A percentile compares a stretch with the other conserved stretches of the same genome.
Conservation (phyloP, 2,888 invertebrate genomes). For the Hipparchia sbordonii region DNA sequence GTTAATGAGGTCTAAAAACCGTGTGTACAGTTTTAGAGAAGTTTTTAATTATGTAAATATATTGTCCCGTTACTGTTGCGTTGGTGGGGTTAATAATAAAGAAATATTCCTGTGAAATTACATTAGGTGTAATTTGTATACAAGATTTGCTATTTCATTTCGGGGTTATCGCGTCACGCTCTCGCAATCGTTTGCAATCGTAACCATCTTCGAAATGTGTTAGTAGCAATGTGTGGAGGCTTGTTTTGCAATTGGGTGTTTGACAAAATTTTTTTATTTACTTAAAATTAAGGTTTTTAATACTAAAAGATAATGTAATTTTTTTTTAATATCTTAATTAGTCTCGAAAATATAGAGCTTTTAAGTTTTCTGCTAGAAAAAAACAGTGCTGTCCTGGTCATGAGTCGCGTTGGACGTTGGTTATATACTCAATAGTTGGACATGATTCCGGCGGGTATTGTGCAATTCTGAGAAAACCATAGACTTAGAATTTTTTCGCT, state of each 20-base stretch:
- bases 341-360: too few relatives aligned
- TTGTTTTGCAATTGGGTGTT: too few relatives aligned
- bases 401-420: too few relatives aligned
- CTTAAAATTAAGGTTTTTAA: too few relatives aligned
- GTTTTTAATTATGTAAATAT: slow-evolving; percentile 41
- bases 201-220: neutral
- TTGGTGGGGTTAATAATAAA: slow-evolving; percentile 13
- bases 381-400: too few relatives aligned
- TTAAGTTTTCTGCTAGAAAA: too few relatives aligned
- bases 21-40: slow-evolving; percentile 42
- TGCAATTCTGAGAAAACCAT: neutral
- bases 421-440: neutral
- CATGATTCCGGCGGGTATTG: neutral
- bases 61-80: slow-evolving; percentile 27
- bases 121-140: slow-evolving; percentile 16
- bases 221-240: too few relatives aligned
- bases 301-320: too few relatives aligned
- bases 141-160: slow-evolving; percentile 6
- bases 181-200: neutral
- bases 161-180: neutral
- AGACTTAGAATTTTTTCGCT: too few relatives aligned
- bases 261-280: too few relatives aligned
- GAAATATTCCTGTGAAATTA: slow-evolving; percentile 14
- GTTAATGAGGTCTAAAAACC: slow-evolving; percentile 59
- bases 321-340: too few relatives aligned